Evolutionary conservation across 2,113 vertebrate species (phyloP).

Genomic region (Cynopterus brachyotis): DNA sequence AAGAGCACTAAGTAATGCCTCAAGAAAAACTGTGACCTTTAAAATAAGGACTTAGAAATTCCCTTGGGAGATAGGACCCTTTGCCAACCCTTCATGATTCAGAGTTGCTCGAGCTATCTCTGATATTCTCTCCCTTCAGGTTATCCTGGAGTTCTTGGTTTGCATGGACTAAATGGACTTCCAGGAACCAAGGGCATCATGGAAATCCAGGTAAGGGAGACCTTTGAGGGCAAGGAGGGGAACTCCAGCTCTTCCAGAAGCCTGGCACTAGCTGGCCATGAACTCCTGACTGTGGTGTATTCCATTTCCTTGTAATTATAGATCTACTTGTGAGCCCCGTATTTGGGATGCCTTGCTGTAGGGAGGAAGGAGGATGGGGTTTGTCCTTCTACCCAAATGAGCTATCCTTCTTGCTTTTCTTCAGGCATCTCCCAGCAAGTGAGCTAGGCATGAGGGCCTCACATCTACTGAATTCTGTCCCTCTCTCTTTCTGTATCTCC

Average conservation of each 20-base stretch:
- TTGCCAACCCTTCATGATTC: background rate
- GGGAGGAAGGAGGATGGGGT: background rate
- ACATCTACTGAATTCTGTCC: background rate
- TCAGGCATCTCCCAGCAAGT: background rate
- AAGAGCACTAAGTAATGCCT: background rate
- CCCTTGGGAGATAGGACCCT: background rate
- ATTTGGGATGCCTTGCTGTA: background rate
- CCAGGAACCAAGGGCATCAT: constrained; percentile 91
- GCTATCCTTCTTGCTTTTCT: background rate
- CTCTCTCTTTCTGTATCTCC: constrained; percentile 1
- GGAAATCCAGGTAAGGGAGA: constrained; percentile 90
- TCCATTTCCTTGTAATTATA: background rate
- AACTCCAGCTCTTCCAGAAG: background rate
- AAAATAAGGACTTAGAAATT: background rate
- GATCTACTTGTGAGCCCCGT: background rate
- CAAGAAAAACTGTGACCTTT: background rate
- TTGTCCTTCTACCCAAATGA: background rate
- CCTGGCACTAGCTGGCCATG: background rate
- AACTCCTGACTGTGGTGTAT: background rate
- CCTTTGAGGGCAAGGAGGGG: background rate
- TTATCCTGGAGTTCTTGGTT: constrained; percentile 88
- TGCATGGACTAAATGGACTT: constrained; percentile 94
- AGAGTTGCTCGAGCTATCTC: background rate
- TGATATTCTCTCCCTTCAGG: constrained; percentile 83
- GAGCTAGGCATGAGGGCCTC: background rate